Percentiles rank a stretch among this genome's conserved stretches.
Conservation (phyloP, 2,113 vertebrate species). For the Genyomyrus donnyi region DNA sequence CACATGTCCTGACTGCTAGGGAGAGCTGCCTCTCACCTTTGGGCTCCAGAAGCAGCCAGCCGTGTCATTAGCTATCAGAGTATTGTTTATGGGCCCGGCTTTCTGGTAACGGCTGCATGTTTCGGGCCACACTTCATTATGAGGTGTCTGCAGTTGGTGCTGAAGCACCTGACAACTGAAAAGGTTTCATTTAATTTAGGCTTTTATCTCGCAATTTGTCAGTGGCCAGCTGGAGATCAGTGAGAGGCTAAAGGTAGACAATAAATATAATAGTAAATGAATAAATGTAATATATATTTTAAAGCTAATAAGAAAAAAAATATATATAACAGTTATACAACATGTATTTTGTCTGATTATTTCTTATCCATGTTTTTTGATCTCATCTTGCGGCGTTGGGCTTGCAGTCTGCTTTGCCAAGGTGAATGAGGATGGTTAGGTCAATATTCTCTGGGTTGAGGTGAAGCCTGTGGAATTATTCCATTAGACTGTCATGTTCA, state of each 20-base stretch:
- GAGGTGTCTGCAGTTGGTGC: not conserved
- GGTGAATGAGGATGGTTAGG: not conserved
- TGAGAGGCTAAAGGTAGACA: not conserved
- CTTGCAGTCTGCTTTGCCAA: not conserved
- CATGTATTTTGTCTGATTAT: not conserved
- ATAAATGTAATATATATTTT: not conserved
- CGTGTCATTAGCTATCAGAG: constrained; percentile 70
- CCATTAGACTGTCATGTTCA: not conserved
- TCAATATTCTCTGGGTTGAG: not conserved
- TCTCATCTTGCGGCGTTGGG: not conserved
- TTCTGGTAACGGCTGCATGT: constrained; percentile 51
- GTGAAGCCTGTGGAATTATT: not conserved
- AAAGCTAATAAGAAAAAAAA: not conserved
- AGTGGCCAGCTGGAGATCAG: not conserved
- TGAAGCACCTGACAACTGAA: not conserved
- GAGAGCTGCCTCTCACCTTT: constrained; percentile 29
- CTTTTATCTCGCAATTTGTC: not conserved
- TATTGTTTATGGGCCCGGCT: constrained; percentile 41
- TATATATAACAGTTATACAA: not conserved
- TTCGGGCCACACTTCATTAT: not conserved
- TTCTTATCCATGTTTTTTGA: not conserved
- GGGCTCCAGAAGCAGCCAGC: constrained; percentile 57
- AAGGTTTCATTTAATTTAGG: not conserved
- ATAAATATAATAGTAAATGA: not conserved
- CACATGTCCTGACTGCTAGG: not conserved